Evolutionary conservation across 2,797 vertebrate species (phyloP).

Genomic region (Gymnoscopelus microlampas): DNA sequence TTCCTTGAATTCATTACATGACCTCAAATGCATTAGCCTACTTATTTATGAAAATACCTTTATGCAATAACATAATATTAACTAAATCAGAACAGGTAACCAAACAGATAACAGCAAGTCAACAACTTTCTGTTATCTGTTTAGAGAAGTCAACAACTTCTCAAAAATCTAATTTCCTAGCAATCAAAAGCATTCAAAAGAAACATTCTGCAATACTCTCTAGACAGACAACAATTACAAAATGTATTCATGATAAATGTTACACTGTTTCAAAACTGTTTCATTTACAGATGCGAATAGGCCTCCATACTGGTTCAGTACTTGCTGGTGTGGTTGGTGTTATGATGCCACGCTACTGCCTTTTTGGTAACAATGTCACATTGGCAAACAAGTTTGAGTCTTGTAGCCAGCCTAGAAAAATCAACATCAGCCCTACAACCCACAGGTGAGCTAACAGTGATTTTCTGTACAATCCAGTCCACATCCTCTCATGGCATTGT

Average conservation of each 20-base stretch:
- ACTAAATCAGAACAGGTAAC: too few species aligned
- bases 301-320: constrained; percentile 95
- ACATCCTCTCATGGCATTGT: neutral
- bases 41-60: too few species aligned
- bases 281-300: constrained; percentile 92
- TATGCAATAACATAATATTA: too few species aligned
- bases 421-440: constrained; percentile 97
- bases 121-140: too few species aligned
- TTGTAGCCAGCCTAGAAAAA: constrained; percentile 91
- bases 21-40: too few species aligned
- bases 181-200: too few species aligned
- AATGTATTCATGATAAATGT: neutral
- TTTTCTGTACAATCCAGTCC: neutral
- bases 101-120: too few species aligned
- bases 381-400: constrained; percentile 99
- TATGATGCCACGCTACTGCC: constrained; percentile 98
- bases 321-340: constrained; percentile 98
- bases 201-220: too few species aligned
- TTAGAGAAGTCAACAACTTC: too few species aligned
- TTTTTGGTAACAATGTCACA: constrained; percentile 98
- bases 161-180: too few species aligned
- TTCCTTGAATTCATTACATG: too few species aligned
- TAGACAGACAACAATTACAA: neutral
- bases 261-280: constrained; percentile 33
- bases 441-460: constrained; percentile 83